phyloP scores from a whole-genome alignment of 30 jellyfish, hydroid and myxozoan genomes.

The Pelagia noctiluca region DNA sequence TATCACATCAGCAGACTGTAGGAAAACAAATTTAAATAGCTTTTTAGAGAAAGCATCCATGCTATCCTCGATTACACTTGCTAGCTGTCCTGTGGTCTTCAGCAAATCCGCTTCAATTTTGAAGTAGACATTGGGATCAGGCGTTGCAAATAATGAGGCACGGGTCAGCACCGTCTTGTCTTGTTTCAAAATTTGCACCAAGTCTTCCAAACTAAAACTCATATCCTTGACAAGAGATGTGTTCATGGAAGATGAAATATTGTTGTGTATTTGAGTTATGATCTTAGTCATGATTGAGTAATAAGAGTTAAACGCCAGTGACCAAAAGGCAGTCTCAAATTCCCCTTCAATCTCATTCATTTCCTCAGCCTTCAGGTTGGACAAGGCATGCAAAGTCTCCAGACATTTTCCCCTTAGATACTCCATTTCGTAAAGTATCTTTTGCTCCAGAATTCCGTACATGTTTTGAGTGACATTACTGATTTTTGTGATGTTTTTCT shows the following conservation, averaged over 20 bases:
- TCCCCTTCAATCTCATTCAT: constrained; percentile 59
- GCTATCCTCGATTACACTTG: constrained; percentile 15
- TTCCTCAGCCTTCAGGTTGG: constrained; percentile 48
- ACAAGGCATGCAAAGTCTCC: constrained; percentile 49
- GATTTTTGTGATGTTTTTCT: background rate
- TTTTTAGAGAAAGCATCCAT: constrained; percentile 5
- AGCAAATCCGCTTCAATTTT: constrained; percentile 22
- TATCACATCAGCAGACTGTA: constrained; percentile 9
- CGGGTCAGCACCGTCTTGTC: constrained; percentile 36
- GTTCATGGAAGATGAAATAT: background rate
- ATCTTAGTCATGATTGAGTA: constrained; percentile 27
- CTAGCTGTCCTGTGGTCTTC: background rate
- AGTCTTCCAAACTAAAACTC: constrained; percentile 55
- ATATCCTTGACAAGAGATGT: constrained; percentile 7
- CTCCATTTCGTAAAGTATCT: constrained; percentile 22
- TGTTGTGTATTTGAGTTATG: constrained; percentile 10
- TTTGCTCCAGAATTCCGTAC: constrained; percentile 20
- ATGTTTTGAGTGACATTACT: background rate
- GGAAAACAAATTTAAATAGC: constrained; percentile 13
- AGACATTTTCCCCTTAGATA: constrained; percentile 29
- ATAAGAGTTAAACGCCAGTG: constrained; percentile 25
- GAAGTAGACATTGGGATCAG: constrained; percentile 25
- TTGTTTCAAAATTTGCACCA: constrained; percentile 55
- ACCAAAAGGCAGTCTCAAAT: constrained; percentile 54
- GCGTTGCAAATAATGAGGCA: constrained; percentile 33